Base-by-base conservation (phyloP, 2,797 vertebrate genomes). In the Threskiornis aethiopicus region DNA sequence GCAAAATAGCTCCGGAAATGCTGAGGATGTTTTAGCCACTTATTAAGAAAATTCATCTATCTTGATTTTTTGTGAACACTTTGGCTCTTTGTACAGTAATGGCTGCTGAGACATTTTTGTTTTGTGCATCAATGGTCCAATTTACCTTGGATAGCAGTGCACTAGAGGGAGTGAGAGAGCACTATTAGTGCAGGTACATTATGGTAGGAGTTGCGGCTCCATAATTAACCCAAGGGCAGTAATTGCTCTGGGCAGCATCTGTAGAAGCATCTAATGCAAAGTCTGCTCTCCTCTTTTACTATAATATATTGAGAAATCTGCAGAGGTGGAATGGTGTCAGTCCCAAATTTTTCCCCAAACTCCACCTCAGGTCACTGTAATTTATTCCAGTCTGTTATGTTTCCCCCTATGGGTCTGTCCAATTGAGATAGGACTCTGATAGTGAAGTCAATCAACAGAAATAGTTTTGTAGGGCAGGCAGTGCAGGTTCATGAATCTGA, bases 31-130 rank as follows among this genome's bases (percentile, higher is more conserved):
- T 98, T 98, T 96, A 98, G 94, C 87, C 87, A 97, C 96, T 98
- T 98, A 97, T 97, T 98, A 98, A 98, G 97, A 98, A 98, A 97
- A 98, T 97, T 97, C 84, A 93, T 97, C 95, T 96, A n/a, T 94
- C 96, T 96, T 97, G 93, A 97, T 97, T 85, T 97, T 97, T 97
- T 95, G 90, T 88, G 83, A 97, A 94, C 65, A 64, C 59, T 92
- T 96, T 93, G 92, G 37, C 52, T 97, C 84, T 94, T 95, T 83
- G 31, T 91, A 42, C 35, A 73, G 13, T 51, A 64, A 84, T 93
- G 95, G 72, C 84, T 96, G 83, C 94, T 95, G 81, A 80, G 75
- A 92, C 26, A 16, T 76, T 88, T 94, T 97, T 97, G 92, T 75
- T 64, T 72, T 94, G 21, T 31, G 51, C 24, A 29, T 47, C n/a